These are phyloP conservation scores for Epizoanthus fatuus DNA, from an alignment of 92 coral and sea anemone genomes.

Conservation along the genomic window DNA sequence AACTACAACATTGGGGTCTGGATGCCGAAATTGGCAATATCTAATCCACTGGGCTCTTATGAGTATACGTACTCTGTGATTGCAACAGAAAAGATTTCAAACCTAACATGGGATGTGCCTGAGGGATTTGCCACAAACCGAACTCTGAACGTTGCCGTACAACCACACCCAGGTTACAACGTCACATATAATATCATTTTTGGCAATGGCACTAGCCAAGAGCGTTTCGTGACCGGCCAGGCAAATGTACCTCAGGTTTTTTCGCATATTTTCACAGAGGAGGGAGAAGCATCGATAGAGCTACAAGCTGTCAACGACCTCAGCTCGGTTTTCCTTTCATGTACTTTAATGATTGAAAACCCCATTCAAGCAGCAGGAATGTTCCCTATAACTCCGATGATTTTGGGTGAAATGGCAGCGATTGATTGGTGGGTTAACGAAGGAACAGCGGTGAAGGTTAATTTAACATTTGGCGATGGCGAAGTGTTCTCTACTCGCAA, in stretches of 20 bases:
- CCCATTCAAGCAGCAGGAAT: constrained; percentile 54
- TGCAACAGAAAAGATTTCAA: constrained; percentile 46
- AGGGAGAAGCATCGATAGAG: constrained; percentile 38
- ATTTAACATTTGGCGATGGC: constrained; percentile 81
- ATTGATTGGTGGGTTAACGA: constrained; percentile 74
- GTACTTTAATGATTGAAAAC: constrained; percentile 51
- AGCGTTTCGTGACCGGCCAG: constrained; percentile 40
- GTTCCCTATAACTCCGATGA: constrained; percentile 26
- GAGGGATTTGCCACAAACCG: constrained; percentile 23
- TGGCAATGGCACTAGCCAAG: constrained; percentile 17
- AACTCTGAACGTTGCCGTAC: constrained; percentile 44
- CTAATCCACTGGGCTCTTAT: constrained; percentile 7
- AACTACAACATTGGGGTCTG: constrained; percentile 65
- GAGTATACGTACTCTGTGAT: constrained; percentile 4
- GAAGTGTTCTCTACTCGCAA: constrained; percentile 8
- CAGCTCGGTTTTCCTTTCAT: constrained; percentile 25
- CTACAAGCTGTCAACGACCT: constrained; percentile 62
- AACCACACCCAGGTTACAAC: constrained; percentile 67
- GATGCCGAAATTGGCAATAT: constrained; percentile 35
- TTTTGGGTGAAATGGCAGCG: constrained; percentile 38
- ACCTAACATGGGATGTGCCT: constrained; percentile 62
- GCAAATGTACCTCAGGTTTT: constrained; percentile 40
- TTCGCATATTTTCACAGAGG: constrained; percentile 12
- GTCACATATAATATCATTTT: constrained; percentile 60
- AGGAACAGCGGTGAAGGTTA: constrained; percentile 70